Evolutionary conservation across 23 tunicate species (phyloP).

Genomic region (Oikopleura vanhoeffeni): DNA sequence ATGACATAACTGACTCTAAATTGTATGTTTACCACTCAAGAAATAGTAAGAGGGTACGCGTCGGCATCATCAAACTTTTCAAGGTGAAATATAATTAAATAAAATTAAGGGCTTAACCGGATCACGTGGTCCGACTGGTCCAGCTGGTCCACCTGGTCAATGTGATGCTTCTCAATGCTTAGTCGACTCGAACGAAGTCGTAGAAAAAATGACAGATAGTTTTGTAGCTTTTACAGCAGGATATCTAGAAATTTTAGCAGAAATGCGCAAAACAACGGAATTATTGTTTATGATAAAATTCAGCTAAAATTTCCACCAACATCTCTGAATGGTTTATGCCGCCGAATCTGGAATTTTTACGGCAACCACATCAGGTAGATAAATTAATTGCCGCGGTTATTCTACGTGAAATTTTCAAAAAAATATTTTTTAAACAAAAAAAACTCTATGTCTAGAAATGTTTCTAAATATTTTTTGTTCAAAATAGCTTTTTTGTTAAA

Average conservation of each 20-base stretch:
- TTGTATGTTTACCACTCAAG: too few relatives aligned
- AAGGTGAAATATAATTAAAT: too few relatives aligned
- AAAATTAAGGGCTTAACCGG: neutral
- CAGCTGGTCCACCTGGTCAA: neutral
- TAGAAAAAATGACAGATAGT: neutral
- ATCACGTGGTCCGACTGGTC: neutral
- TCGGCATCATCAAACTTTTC: too few relatives aligned
- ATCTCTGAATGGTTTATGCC: neutral
- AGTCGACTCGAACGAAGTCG: neutral
- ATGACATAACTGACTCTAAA: too few relatives aligned
- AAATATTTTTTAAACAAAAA: too few relatives aligned
- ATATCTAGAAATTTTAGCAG: neutral
- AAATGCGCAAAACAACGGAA: neutral
- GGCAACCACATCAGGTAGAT: neutral
- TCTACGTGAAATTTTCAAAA: too few relatives aligned
- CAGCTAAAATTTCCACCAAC: neutral
- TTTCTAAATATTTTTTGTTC: too few relatives aligned
- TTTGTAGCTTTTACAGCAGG: conserved; percentile 1
- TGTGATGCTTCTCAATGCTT: neutral
- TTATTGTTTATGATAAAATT: neutral
- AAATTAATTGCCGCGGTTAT: too few relatives aligned
- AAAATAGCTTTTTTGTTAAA: too few relatives aligned
- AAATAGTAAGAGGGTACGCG: too few relatives aligned
- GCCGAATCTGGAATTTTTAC: neutral
- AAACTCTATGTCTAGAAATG: too few relatives aligned